These are phyloP conservation scores for Parnassius apollo DNA, from an alignment of 2,888 invertebrate species.

Conservation along the genomic window DNA sequence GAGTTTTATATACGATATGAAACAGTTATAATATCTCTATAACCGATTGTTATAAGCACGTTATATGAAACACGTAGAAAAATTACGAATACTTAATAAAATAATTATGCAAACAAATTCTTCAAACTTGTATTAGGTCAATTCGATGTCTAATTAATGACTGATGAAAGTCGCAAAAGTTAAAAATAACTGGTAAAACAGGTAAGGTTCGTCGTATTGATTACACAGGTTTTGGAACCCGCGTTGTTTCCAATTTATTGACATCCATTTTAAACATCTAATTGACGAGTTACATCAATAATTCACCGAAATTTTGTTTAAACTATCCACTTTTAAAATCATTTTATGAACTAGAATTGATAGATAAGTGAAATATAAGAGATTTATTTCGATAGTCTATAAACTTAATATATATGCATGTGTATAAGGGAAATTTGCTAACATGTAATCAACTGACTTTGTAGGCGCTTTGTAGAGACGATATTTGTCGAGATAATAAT, in stretches of 20 bases:
- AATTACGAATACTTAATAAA: not conserved
- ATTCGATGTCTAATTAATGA: constrained; percentile 20
- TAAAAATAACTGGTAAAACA: constrained; percentile 15
- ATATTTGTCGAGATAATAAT: no score
- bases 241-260: constrained; percentile 25
- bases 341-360: constrained; percentile 20
- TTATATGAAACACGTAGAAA: not conserved
- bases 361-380: constrained; percentile 13
- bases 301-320: constrained; percentile 16
- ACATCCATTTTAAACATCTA: constrained; percentile 15
- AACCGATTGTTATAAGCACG: no score
- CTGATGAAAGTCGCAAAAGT: constrained; percentile 25
- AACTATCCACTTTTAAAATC: constrained; percentile 3
- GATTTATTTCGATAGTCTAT: constrained; percentile 2
- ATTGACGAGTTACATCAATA: constrained; percentile 37
- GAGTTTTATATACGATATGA: no score
- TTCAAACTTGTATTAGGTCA: constrained; percentile 15
- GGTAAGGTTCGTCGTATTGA: constrained; percentile 5
- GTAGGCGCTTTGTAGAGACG: constrained; percentile 2
- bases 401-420: constrained; percentile 4
- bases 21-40: no score
- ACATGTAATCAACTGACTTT: constrained; percentile 18
- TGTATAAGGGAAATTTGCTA: constrained; percentile 10
- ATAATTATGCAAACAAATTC: constrained; percentile 14
- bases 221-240: constrained; percentile 25